phyloP scores from a whole-genome alignment of 2,113 vertebrate species.

The Vimba vimba region DNA sequence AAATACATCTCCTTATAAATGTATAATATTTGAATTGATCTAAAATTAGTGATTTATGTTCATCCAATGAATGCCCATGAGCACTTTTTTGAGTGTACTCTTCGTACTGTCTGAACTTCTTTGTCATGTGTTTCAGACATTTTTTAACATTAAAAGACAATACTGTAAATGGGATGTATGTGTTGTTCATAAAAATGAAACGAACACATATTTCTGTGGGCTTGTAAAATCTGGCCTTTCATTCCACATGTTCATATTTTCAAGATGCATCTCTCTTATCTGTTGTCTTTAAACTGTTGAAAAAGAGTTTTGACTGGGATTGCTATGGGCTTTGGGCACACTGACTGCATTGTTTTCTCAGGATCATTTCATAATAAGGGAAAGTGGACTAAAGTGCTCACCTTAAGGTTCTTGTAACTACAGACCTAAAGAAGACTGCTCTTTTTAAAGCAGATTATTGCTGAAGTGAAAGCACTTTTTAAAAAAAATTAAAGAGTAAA shows the following conservation, averaged over 20 bases:
- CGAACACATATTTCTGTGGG: neutral
- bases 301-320: neutral
- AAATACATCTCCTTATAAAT: no score
- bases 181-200: neutral
- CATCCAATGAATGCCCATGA: no score
- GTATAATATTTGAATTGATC: no score
- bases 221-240: neutral
- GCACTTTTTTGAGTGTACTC: no score
- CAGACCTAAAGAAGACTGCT: no score
- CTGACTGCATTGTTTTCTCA: slow-evolving; percentile 5
- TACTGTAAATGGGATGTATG: neutral
- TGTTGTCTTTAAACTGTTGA: slow-evolving; percentile 22
- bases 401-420: neutral
- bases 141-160: neutral
- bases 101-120: neutral
- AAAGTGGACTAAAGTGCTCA: neutral
- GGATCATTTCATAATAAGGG: neutral
- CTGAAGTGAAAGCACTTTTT: no score
- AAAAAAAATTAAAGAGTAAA: no score
- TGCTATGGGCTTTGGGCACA: neutral
- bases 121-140: neutral
- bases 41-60: no score
- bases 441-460: no score
- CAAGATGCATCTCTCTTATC: slow-evolving; percentile 12
- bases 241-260: neutral